These are phyloP conservation scores for Cylas formicarius DNA, from an alignment of 1,140 invertebrate genomes.

Conservation along the genomic window DNA sequence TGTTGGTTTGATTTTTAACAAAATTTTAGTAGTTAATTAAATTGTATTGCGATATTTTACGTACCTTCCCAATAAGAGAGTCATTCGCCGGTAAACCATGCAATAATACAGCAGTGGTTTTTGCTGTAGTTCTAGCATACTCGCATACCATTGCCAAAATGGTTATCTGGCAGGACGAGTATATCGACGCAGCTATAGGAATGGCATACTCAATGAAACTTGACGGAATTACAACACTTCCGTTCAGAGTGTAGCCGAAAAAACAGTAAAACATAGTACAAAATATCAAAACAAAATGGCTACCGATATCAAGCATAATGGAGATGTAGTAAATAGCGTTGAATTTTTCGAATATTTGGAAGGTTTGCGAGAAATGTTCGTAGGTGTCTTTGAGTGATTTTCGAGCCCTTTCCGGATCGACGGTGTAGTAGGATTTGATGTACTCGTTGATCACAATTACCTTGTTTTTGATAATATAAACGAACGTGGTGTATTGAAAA, in stretches of 20 bases:
- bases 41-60: neutral
- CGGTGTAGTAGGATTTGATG: neutral
- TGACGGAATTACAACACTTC: neutral
- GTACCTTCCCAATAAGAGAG: neutral
- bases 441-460: neutral
- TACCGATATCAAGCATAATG: neutral
- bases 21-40: neutral
- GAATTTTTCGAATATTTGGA: neutral
- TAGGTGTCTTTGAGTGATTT: neutral
- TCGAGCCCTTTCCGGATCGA: neutral
- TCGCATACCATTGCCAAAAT: neutral
- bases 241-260: slow-evolving; percentile 1
- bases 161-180: neutral
- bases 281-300: neutral
- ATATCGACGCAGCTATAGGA: neutral
- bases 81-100: neutral
- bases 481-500: neutral
- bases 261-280: neutral
- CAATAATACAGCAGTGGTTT: neutral
- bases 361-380: neutral
- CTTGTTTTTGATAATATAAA: neutral
- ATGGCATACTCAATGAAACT: neutral
- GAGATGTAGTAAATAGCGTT: neutral
- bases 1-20: too few relatives aligned
- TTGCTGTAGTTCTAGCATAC: neutral